Evolutionary conservation across 2,797 vertebrate genomes (phyloP).

Genomic region (Amblyraja radiata): DNA sequence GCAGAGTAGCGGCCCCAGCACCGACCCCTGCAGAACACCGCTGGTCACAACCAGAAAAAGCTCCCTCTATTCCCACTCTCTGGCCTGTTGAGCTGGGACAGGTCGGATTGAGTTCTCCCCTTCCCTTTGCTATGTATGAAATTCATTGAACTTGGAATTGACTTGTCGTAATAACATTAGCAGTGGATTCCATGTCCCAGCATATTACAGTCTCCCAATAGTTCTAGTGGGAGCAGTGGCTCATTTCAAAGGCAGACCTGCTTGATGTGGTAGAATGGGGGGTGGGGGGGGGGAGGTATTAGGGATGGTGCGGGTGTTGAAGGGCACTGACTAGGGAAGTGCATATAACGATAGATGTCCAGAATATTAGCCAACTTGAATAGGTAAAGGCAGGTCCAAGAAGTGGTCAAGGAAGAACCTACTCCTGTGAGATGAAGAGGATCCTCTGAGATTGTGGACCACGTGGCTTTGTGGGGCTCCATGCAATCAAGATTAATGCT

Average conservation of each 20-base stretch:
- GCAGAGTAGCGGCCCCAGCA: no score
- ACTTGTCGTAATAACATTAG: neutral
- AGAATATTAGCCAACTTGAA: neutral
- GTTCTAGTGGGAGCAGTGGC: neutral
- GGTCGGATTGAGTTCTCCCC: neutral
- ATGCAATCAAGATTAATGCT: neutral
- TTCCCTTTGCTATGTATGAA: neutral
- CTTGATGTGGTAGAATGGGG: no score
- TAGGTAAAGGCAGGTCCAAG: neutral
- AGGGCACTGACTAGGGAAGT: neutral
- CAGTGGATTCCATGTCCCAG: neutral
- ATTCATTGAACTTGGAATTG: neutral
- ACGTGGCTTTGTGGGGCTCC: neutral
- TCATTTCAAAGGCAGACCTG: neutral
- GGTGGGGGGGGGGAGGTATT: no score
- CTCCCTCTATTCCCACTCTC: no score
- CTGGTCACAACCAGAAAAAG: no score
- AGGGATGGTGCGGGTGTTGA: no score
- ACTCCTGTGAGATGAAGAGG: neutral
- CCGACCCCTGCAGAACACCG: no score
- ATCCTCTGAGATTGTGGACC: neutral
- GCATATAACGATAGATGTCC: neutral
- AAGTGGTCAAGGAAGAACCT: neutral
- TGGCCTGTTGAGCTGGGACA: neutral
- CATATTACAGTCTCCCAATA: neutral